Conservation (phyloP, 2,113 vertebrate species). For the Oncorhynchus gorbuscha region DNA sequence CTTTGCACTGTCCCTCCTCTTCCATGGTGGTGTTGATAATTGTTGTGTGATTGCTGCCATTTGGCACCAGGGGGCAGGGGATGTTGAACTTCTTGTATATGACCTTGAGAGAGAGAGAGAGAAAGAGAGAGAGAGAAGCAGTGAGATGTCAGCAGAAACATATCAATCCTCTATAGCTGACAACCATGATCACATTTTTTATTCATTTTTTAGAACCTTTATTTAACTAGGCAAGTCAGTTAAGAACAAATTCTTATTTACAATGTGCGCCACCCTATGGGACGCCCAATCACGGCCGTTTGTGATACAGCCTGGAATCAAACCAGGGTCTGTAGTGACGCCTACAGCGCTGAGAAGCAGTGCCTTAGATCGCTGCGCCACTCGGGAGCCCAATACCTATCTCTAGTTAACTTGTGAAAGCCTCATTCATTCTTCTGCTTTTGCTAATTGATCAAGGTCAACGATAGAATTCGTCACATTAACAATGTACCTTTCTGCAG, state of each 20-base stretch:
- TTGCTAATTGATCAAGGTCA: not conserved
- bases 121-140: not conserved
- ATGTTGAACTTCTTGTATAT: conserved; percentile 84
- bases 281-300: too few relatives aligned
- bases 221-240: too few relatives aligned
- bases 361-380: too few relatives aligned
- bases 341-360: too few relatives aligned
- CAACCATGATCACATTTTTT: not conserved
- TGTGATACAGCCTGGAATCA: too few relatives aligned
- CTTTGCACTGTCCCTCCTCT: conserved; percentile 57
- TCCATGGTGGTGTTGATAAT: conserved; percentile 26
- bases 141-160: not conserved
- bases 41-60: conserved; percentile 38
- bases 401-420: not conserved
- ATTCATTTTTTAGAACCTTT: too few relatives aligned
- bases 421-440: not conserved
- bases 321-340: too few relatives aligned
- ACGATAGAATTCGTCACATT: not conserved
- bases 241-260: too few relatives aligned
- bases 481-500: not conserved
- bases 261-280: too few relatives aligned
- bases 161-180: too few relatives aligned
- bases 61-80: conserved; percentile 67
- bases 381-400: too few relatives aligned
- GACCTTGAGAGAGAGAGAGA: conserved; percentile 65